Base-by-base conservation (phyloP, 2,888 invertebrate genomes). In the Eurytoma adleriae region DNA sequence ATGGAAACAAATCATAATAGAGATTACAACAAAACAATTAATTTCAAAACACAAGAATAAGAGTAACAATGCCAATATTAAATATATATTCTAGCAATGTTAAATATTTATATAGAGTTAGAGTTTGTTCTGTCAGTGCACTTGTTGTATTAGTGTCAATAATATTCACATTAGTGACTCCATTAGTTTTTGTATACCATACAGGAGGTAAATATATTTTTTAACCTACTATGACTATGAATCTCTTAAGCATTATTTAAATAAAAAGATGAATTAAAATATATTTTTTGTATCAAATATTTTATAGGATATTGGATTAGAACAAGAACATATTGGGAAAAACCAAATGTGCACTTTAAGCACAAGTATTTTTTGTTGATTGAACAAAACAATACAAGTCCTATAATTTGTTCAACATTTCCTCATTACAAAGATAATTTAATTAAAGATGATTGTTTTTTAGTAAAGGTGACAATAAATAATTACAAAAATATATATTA, bases 381-480 rank as follows among this genome's bases (percentile, higher is more conserved):
- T 24, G 89, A 90, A 71, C 86, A 85, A 74, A 85, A 85, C 50
- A 80, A 84, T 70, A 80, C 84, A 4, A 76, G 81, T 5, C 89
- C 90, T 24, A 83, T 88, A 52, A 82, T 89, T 62, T 90, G 90
- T 83, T 87, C 90, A 7, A 87, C 88, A 62, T 89, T 88, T 78
- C 82, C 83, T 40, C 84, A 83, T 54, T 90, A 90, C 78, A 89
- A 88, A 79, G 85, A 86, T 64, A 89, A 89, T 84, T 74, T 83
- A 75, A 87, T 90, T 78, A 78, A 85, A 68, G 90, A 90, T 79
- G 84, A 89, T 52, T 90, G 90, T 78, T 80, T 79, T 75, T 56
- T 90, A 70, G 85, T 87, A 52, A 90, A 90, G 88, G 90, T 89
- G 71, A 59, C 10, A 4, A 57, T 12, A 48, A 50, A 54, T 30